Evolutionary conservation across 2,113 vertebrate genomes (phyloP).

Genomic region (Ceratotherium simum): DNA sequence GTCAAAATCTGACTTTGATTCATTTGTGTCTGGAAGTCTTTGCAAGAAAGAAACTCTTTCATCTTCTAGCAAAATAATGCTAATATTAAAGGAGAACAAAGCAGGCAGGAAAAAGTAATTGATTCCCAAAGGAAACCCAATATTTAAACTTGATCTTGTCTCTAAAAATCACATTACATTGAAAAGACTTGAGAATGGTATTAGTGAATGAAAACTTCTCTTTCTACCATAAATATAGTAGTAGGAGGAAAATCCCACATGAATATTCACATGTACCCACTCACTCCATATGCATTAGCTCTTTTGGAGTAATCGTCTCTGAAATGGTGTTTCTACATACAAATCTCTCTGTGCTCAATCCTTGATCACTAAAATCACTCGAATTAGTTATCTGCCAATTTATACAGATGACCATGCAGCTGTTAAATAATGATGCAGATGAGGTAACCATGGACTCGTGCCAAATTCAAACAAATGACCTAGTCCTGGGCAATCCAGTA

Average conservation of each 20-base stretch:
- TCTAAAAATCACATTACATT: neutral
- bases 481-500: conserved; percentile 56
- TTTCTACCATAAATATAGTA: neutral
- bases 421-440: conserved; percentile 75
- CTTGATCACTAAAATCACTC: conserved; percentile 33
- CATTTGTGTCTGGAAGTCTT: conserved; percentile 35
- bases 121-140: conserved; percentile 73
- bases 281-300: neutral
- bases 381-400: conserved; percentile 65
- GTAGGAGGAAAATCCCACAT: neutral
- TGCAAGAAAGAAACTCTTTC: conserved; percentile 46
- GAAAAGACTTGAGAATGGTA: conserved; percentile 19
- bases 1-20: conserved; percentile 20
- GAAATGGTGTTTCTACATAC: conserved; percentile 41
- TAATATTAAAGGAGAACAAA: conserved; percentile 83
- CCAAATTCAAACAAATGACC: conserved; percentile 74
- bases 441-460: conserved; percentile 77
- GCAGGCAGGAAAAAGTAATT: conserved; percentile 75
- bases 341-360: neutral
- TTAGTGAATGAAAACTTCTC: neutral
- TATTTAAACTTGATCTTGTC: conserved; percentile 73
- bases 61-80: conserved; percentile 82
- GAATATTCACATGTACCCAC: neutral
- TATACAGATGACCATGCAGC: conserved; percentile 68
- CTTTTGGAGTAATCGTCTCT: conserved; percentile 23